phyloP scores from a whole-genome alignment of 1,140 invertebrate genomes.

The Drosophila bifasciata region DNA sequence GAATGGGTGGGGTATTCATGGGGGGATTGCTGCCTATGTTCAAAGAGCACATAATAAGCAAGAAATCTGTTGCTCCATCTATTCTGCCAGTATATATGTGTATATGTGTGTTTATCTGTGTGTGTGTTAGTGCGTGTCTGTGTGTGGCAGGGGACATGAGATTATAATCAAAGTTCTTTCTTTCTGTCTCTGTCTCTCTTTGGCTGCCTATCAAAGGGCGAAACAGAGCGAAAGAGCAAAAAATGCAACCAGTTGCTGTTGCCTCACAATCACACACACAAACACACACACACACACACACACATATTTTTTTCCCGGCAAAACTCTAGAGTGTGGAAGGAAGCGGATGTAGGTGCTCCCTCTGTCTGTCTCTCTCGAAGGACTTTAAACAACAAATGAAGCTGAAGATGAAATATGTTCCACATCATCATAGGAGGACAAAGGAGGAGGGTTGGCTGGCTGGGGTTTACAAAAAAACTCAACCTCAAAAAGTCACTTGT shows the following conservation, averaged over 20 bases:
- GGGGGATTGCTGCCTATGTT: neutral
- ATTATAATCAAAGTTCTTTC: conserved; percentile 52
- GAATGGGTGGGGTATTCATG: too few relatives aligned
- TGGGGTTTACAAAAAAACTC: neutral
- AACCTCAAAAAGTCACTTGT: conserved; percentile 59
- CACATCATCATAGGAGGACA: conserved; percentile 1
- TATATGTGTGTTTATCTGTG: conserved; percentile 2
- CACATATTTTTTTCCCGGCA: conserved; percentile 5
- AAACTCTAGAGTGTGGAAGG: conserved; percentile 4
- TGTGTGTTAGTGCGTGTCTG: conserved; percentile 4
- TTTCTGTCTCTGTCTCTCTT: too few relatives aligned
- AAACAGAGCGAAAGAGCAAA: too few relatives aligned
- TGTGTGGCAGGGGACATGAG: conserved; percentile 4
- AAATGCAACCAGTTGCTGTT: conserved; percentile 48
- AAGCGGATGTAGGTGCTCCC: neutral
- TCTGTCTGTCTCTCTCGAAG: neutral
- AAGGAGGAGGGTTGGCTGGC: neutral
- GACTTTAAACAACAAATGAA: conserved; percentile 31
- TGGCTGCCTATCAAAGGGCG: conserved; percentile 24
- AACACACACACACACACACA: neutral
- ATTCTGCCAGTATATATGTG: too few relatives aligned
- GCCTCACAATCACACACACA: neutral
- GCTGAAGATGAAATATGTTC: conserved; percentile 27
- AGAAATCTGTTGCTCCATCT: conserved; percentile 52
- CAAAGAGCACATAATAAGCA: conserved; percentile 56